A percentile compares a stretch with the other conserved stretches of the same genome.
Conservation (phyloP, 1,140 invertebrate genomes). For the Drosophila truncata region DNA sequence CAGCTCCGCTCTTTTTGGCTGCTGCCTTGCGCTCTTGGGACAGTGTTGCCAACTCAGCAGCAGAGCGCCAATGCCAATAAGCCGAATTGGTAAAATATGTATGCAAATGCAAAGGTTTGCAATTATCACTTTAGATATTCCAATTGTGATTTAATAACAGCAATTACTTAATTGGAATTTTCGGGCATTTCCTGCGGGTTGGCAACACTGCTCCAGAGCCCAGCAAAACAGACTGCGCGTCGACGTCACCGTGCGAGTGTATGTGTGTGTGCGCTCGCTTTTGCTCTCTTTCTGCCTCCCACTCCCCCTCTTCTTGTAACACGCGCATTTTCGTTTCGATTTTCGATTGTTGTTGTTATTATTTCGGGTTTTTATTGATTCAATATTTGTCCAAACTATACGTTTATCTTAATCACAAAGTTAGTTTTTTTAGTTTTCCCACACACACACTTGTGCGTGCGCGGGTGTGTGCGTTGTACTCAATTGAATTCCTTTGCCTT, state of each 20-base stretch:
- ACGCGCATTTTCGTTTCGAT: slow-evolving; percentile 69
- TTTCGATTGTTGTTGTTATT: slow-evolving; percentile 66
- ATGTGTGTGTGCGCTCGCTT: slow-evolving; percentile 8
- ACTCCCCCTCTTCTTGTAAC: slow-evolving; percentile 43
- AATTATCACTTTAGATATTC: not conserved
- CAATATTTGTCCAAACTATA: slow-evolving; percentile 54
- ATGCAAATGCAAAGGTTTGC: slow-evolving; percentile 7
- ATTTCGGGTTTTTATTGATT: slow-evolving; percentile 62
- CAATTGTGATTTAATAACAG: slow-evolving; percentile 29
- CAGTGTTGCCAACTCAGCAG: slow-evolving; percentile 73
- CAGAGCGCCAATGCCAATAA: slow-evolving; percentile 42
- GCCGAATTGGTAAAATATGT: slow-evolving; percentile 11
- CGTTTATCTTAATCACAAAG: slow-evolving; percentile 7
- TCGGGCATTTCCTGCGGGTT: slow-evolving; percentile 6
- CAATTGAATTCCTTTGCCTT: not conserved
- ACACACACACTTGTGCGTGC: slow-evolving; percentile 29
- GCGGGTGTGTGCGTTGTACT: slow-evolving; percentile 15
- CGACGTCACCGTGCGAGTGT: slow-evolving; percentile 46
- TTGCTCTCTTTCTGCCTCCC: slow-evolving; percentile 1
- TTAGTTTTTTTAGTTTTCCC: slow-evolving; percentile 24
- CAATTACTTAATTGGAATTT: slow-evolving; percentile 36
- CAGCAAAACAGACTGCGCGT: slow-evolving; percentile 63
- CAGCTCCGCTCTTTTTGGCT: slow-evolving; percentile 21
- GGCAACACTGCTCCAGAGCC: slow-evolving; percentile 42
- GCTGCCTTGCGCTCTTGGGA: slow-evolving; percentile 27